Evolutionary conservation across 2,888 invertebrate species (phyloP).

Genomic region (Phaonia tiefii): DNA sequence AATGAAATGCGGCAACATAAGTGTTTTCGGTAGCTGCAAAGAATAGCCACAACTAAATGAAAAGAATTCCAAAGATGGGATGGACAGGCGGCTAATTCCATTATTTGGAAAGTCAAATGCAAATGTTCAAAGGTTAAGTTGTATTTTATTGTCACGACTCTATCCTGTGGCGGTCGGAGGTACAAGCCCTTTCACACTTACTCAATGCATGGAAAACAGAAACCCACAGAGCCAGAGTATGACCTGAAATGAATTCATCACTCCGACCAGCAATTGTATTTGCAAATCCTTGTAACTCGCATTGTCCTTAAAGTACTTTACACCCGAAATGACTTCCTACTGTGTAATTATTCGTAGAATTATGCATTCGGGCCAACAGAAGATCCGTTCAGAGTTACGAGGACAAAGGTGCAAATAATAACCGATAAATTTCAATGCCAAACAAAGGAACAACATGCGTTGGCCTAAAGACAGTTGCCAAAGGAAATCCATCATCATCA

Average conservation of each 20-base stretch:
- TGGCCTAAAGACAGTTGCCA: constrained; percentile 48
- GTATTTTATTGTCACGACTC: neutral
- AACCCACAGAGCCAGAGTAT: constrained; percentile 12
- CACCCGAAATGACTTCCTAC: constrained; percentile 73
- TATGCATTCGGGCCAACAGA: neutral
- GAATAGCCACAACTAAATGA: constrained; percentile 17
- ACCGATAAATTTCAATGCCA: constrained; percentile 78
- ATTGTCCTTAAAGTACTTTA: constrained; percentile 54
- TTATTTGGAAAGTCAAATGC: constrained; percentile 77
- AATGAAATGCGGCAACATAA: constrained; percentile 65
- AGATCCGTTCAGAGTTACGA: constrained; percentile 42
- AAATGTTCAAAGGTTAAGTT: constrained; percentile 72
- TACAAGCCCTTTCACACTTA: constrained; percentile 76
- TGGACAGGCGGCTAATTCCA: constrained; percentile 1
- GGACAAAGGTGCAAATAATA: constrained; percentile 78
- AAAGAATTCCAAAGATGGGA: neutral
- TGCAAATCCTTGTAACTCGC: constrained; percentile 46
- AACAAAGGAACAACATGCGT: constrained; percentile 63
- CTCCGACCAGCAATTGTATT: constrained; percentile 39
- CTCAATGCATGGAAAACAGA: constrained; percentile 45
- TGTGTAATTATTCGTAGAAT: constrained; percentile 75
- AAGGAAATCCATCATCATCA: constrained; percentile 47
- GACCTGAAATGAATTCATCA: constrained; percentile 47
- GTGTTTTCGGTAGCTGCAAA: constrained; percentile 59
- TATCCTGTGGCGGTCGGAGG: constrained; percentile 65